Evolutionary conservation across 1,140 invertebrate species (phyloP), one percentile per base, ranked within the genome.

Genomic region (Drosophila sproati): DNA sequence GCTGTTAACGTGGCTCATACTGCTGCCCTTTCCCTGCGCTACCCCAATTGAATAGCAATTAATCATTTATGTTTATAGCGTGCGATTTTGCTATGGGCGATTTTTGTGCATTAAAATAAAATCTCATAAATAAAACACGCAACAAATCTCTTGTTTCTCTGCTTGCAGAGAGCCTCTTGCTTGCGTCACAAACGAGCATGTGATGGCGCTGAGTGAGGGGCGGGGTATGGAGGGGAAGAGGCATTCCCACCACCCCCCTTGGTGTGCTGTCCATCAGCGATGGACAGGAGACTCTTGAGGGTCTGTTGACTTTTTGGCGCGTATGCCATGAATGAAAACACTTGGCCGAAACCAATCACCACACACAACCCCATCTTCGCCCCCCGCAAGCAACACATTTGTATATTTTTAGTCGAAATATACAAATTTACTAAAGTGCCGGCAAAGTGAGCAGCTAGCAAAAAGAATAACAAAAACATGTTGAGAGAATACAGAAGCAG

Each of bases 381-480:
- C 64, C 45, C n/a, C 28, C 5, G 10, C 7, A 34, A 28, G 35
- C 29, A 45, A 20, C 66, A 31, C 59, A 37, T 79, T 79, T 88
- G 77, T 80, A 47, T 80, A 78, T 85, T 85, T 85, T 85, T 77
- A 69, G 70, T 81, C 71, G 63, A 78, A 88, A 88, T 78, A 89
- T 63, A 88, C 83, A 88, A 88, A 85, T 81, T 85, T 73, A 69
- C 43, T 50, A 73, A 85, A 80, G 77, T 83, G 80, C 47, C 28
- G 39, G 37, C 54, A n/a, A 71, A 55, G 54, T 48, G 52, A 31
- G 43, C 63, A 20, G 20, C 20, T 41, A 20, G 29, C n/a, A 41
- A 20, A 12, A 41, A 64, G 43, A 47, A 61, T 39, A 48, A 66
- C 10, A 43, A 63, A 20, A 71, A 64, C 32, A 47, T 43, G 34